A percentile compares a stretch with the other conserved stretches of the same genome.
phyloP scores from a whole-genome alignment of 1,140 invertebrate species.

The Drosophila guanche region DNA sequence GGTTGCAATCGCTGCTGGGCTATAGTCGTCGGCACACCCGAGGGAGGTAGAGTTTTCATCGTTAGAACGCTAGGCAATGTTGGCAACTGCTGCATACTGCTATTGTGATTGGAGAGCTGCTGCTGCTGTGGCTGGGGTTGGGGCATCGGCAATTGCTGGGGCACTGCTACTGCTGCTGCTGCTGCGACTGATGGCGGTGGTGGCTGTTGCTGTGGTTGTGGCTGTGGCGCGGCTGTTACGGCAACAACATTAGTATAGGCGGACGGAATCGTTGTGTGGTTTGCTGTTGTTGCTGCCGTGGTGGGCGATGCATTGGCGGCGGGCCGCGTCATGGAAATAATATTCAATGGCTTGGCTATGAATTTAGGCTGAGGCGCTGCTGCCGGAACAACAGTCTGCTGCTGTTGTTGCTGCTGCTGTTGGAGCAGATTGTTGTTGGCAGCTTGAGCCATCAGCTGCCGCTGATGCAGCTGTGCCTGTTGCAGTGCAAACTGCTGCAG shows the following conservation, averaged over 20 bases:
- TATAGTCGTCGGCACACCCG: constrained; percentile 79
- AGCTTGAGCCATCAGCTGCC: constrained; percentile 63
- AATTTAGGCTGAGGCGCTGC: constrained; percentile 72
- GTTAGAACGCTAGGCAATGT: constrained; percentile 56
- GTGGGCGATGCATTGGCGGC: constrained; percentile 59
- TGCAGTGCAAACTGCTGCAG: constrained; percentile 68
- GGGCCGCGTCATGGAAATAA: constrained; percentile 74
- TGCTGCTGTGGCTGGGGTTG: constrained; percentile 31
- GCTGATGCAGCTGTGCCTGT: constrained; percentile 69
- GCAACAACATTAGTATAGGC: constrained; percentile 68
- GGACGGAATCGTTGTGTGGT: constrained; percentile 72
- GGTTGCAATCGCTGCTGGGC: constrained; percentile 82
- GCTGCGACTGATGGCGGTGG: constrained; percentile 39
- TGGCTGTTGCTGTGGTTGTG: constrained; percentile 36
- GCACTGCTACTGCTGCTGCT: constrained; percentile 35
- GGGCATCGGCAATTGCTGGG: constrained; percentile 1
- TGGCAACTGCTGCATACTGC: constrained; percentile 32
- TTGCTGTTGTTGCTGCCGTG: constrained; percentile 53
- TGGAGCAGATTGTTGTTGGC: constrained; percentile 72
- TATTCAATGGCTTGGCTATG: constrained; percentile 75
- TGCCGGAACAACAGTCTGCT: constrained; percentile 76
- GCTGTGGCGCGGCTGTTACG: constrained; percentile 44
- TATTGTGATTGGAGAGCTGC: constrained; percentile 41
- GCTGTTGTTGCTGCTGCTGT: constrained; percentile 69
- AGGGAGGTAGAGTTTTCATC: constrained; percentile 83